Conservation (phyloP, 1,140 invertebrate genomes). For the Epicauta chinensis region DNA sequence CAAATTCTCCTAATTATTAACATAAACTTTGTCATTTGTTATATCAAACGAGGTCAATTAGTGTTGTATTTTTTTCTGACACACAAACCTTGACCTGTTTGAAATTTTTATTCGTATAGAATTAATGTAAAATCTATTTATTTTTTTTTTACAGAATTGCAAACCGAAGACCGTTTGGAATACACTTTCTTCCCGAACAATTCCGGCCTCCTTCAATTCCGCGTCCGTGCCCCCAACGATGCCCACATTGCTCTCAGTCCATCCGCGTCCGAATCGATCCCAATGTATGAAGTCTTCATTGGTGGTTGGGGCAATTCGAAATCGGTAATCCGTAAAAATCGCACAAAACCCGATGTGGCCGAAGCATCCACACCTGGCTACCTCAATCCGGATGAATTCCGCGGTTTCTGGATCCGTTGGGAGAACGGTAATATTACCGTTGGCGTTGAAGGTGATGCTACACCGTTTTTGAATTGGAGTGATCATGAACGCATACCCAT, state of each 20-base stretch:
- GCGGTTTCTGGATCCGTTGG: constrained; percentile 80
- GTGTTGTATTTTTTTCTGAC: too few relatives aligned
- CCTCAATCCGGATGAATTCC: constrained; percentile 61
- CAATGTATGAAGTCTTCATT: constrained; percentile 74
- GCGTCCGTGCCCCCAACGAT: constrained; percentile 68
- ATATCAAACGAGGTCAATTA: too few relatives aligned
- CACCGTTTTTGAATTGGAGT: constrained; percentile 62
- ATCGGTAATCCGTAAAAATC: constrained; percentile 74
- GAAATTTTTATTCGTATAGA: neutral
- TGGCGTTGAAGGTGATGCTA: constrained; percentile 61
- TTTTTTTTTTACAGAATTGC: constrained; percentile 52
- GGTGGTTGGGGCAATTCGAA: constrained; percentile 80
- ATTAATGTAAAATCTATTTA: constrained; percentile 18
- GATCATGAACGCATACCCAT: constrained; percentile 64
- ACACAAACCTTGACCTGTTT: neutral
- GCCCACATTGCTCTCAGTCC: constrained; percentile 71
- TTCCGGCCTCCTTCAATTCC: constrained; percentile 62
- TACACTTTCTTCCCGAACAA: constrained; percentile 70
- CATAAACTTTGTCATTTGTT: too few relatives aligned
- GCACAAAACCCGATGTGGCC: constrained; percentile 68
- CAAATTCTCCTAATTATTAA: too few relatives aligned
- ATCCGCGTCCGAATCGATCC: constrained; percentile 57
- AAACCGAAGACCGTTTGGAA: constrained; percentile 71
- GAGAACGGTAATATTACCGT: constrained; percentile 57
- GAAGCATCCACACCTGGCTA: constrained; percentile 64